These are phyloP conservation scores for Actias luna DNA, from an alignment of 2,888 invertebrate genomes.

Conservation along the genomic window DNA sequence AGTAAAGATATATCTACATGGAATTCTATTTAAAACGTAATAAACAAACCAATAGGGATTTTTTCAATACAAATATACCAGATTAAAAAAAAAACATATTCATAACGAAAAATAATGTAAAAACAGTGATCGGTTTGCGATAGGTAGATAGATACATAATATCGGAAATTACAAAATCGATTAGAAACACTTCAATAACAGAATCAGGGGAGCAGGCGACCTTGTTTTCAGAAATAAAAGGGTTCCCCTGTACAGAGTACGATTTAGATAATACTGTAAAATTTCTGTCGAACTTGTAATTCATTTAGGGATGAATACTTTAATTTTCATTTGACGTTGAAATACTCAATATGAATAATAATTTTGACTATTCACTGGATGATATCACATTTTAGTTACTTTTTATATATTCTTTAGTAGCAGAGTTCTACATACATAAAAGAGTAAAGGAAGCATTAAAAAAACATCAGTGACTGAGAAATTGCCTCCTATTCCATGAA, in stretches of 20 bases:
- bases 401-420: too few species aligned
- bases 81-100: slow-evolving; percentile 2
- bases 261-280: background rate
- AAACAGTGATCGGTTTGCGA: background rate
- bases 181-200: slow-evolving; percentile 13
- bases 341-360: background rate
- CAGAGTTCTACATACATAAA: too few species aligned
- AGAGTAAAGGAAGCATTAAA: too few species aligned
- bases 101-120: background rate
- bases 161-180: slow-evolving; percentile 12
- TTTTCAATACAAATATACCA: background rate
- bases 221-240: background rate
- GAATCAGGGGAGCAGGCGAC: background rate
- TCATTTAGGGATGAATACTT: background rate
- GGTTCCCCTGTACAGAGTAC: background rate
- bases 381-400: too few species aligned
- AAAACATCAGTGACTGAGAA: too few species aligned
- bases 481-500: too few species aligned
- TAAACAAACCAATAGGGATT: background rate
- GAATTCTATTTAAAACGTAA: background rate
- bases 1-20: too few species aligned
- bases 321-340: background rate
- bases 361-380: background rate
- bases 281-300: background rate
- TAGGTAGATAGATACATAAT: too few species aligned